Percentiles rank a stretch among this genome's conserved stretches.
Evolutionary conservation across 2,113 vertebrate species (phyloP).

Genomic region (Pimephales promelas): DNA sequence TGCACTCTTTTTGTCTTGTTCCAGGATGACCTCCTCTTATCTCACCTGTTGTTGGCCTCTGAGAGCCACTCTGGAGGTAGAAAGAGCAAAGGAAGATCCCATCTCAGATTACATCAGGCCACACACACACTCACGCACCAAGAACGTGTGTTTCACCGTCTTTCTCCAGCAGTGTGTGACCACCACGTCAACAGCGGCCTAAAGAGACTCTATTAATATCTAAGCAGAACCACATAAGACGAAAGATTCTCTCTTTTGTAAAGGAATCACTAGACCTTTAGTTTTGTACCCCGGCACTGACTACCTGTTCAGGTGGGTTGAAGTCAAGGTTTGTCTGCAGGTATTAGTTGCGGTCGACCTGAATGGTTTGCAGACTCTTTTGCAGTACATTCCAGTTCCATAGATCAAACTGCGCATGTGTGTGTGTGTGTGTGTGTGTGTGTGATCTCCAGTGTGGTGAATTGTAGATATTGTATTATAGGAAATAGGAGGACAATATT

Average conservation of each 20-base stretch:
- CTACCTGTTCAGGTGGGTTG: background rate
- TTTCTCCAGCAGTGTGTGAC: slow-evolving; percentile 53
- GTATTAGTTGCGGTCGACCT: slow-evolving; percentile 11
- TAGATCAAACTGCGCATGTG: slow-evolving; percentile 55
- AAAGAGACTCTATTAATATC: slow-evolving; percentile 61
- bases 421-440: background rate
- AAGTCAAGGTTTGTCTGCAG: background rate
- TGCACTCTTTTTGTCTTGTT: slow-evolving; percentile 22
- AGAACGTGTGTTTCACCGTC: slow-evolving; percentile 42
- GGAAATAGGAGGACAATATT: slow-evolving; percentile 70
- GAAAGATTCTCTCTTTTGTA: background rate
- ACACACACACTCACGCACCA: slow-evolving; percentile 35
- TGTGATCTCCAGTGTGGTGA: slow-evolving; percentile 35
- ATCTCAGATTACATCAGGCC: slow-evolving; percentile 62
- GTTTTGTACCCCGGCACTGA: slow-evolving; percentile 1
- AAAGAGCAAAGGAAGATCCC: slow-evolving; percentile 61
- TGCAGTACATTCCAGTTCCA: slow-evolving; percentile 54
- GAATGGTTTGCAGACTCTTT: slow-evolving; percentile 4
- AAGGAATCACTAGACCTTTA: background rate
- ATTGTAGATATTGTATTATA: slow-evolving; percentile 81
- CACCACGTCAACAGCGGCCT: slow-evolving; percentile 39
- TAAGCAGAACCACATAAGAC: slow-evolving; percentile 54
- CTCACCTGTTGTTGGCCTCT: slow-evolving; percentile 62
- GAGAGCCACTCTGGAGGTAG: slow-evolving; percentile 66
- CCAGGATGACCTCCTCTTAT: slow-evolving; percentile 72